Percentiles rank a stretch among this genome's conserved stretches.
These are phyloP conservation scores for Taeniopygia guttata DNA, from an alignment of 2,797 vertebrate species.

Conservation along the genomic window DNA sequence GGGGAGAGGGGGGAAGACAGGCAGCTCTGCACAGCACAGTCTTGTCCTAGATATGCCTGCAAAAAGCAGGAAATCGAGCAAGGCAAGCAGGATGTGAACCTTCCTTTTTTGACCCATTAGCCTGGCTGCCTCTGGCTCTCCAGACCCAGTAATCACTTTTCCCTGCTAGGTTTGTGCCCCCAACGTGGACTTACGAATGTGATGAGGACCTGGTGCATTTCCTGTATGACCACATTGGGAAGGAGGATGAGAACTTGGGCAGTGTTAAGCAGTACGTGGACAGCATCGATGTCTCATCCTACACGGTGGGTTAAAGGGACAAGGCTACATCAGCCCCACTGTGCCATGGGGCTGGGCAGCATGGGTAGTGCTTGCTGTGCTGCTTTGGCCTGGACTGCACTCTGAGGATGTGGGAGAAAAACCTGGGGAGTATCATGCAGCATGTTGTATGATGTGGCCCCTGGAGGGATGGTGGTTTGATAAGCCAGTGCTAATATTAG, in stretches of 20 bases:
- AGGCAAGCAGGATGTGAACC: neutral
- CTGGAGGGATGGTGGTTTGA: neutral
- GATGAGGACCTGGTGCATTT: slow-evolving; percentile 97
- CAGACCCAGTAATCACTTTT: neutral
- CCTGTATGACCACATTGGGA: slow-evolving; percentile 92
- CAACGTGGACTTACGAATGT: slow-evolving; percentile 94
- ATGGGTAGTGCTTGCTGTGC: neutral
- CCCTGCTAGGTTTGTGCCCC: slow-evolving; percentile 83
- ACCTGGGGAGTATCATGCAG: neutral
- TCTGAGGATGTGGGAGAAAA: neutral
- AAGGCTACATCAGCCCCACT: neutral
- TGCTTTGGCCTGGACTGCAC: neutral
- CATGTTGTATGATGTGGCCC: neutral
- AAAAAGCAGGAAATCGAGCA: neutral
- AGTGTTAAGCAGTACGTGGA: slow-evolving; percentile 96
- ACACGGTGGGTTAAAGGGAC: slow-evolving; percentile 77
- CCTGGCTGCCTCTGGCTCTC: neutral
- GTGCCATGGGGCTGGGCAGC: neutral
- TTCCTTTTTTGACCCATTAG: neutral
- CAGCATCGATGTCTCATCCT: slow-evolving; percentile 95
- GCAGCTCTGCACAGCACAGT: neutral
- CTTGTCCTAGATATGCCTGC: neutral
- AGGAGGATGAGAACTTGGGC: slow-evolving; percentile 95
- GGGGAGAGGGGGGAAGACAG: neutral
- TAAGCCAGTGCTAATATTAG: neutral